Base-by-base conservation (phyloP, 2,797 vertebrate genomes). In the Danio albolineatus region DNA sequence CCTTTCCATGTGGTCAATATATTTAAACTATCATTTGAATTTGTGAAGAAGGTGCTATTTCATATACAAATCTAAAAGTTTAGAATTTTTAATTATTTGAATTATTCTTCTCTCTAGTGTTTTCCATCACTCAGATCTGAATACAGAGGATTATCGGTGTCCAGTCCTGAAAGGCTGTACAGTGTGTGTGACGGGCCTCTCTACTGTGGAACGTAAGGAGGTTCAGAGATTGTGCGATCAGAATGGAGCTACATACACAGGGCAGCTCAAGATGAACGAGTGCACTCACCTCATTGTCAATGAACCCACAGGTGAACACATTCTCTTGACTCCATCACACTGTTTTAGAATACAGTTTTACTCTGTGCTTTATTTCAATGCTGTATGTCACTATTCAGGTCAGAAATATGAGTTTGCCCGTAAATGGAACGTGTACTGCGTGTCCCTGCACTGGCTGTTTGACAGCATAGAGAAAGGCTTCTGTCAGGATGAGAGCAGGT, bases 191-290 rank as follows among this genome's bases (percentile, higher is more conserved):
- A 99, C 98, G 0, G 98, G 98, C 43, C 93, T 99, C 21, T 95
- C 94, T 84, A 94, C 89, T 39, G 75, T 88, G 0, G 96, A 98
- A 66, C 96, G 98, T 51, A 98, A 92, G 73, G 94, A 96, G 79
- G 96, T 99, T 10, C 96, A 99, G 86, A 91, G 94, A 5, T 95
- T 98, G 16, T 94, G 96, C 60, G 76, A 93, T 44, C 89, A 94
- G 80, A 95, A 99, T 0, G 97, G 98, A 5, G 98, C 95, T 41
- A 94, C 86, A 0, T 99, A 99, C 79, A 96, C 93, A 0, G 98
- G 97, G n/a, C 96, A 98, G 81, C 93, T 99, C 73, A 98, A 96
- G 89, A 97, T 99, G 95, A 99, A 99, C 1, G 98, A 99, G 57
- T 97, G 97, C 43, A 99, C 98, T 28, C 98, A 99, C 74, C 97